Conservation (phyloP, 2,888 invertebrate species). For the Cancer borealis region DNA sequence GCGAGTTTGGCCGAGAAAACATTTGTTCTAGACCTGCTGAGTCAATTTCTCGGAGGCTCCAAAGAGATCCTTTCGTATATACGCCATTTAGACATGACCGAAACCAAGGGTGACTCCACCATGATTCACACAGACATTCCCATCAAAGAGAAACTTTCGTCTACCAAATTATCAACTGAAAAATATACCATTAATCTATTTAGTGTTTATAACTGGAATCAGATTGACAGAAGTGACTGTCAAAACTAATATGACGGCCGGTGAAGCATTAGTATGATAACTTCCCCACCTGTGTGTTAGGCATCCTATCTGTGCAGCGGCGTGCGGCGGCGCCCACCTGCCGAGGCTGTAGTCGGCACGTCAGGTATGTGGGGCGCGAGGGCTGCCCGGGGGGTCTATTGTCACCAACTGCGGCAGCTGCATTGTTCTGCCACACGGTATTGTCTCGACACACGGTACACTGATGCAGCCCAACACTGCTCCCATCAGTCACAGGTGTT, state of each 20-base stretch:
- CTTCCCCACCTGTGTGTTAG: too few species aligned
- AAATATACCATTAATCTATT: too few species aligned
- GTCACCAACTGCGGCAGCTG: conserved; percentile 47
- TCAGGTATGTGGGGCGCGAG: conserved; percentile 28
- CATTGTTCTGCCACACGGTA: conserved; percentile 39
- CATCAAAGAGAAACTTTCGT: not conserved
- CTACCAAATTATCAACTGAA: too few species aligned
- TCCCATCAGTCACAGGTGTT: conserved; percentile 18
- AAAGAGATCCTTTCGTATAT: not conserved
- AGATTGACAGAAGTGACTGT: too few species aligned
- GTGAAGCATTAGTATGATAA: too few species aligned
- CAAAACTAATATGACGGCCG: too few species aligned
- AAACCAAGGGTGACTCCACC: not conserved
- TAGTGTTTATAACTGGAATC: too few species aligned
- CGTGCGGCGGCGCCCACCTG: not conserved
- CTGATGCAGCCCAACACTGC: conserved; percentile 45
- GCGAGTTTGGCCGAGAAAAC: not conserved
- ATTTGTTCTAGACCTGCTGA: conserved; percentile 21
- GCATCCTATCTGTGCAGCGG: not conserved
- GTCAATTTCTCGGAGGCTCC: not conserved
- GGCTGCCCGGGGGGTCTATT: conserved; percentile 21
- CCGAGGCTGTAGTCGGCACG: conserved; percentile 4
- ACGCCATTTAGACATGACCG: not conserved
- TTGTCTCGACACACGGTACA: conserved; percentile 27
- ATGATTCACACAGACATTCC: not conserved